A percentile compares a stretch with the other conserved stretches of the same genome.
Evolutionary conservation across 2,797 vertebrate species (phyloP).

Genomic region (Perodicticus potto): DNA sequence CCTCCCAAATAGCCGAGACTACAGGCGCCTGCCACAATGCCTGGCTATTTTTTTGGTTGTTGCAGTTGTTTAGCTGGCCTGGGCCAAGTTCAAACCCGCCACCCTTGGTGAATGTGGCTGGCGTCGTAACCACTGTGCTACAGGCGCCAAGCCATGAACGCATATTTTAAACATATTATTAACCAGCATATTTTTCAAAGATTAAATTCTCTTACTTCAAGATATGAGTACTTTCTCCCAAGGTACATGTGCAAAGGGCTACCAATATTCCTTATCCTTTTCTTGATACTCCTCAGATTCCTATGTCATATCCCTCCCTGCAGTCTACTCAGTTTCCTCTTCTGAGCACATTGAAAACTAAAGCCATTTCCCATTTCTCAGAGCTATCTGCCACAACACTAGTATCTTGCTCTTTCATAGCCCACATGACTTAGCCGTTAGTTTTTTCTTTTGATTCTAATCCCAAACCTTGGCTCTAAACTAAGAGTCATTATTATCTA

Average conservation of each 20-base stretch:
- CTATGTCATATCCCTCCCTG: slow-evolving; percentile 54
- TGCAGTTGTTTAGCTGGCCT: too few relatives aligned
- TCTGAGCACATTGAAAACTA: slow-evolving; percentile 57
- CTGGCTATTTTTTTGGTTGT: too few relatives aligned
- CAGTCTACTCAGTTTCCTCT: slow-evolving; percentile 73
- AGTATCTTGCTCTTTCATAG: slow-evolving; percentile 70
- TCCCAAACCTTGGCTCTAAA: slow-evolving; percentile 62
- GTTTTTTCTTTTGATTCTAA: slow-evolving; percentile 74
- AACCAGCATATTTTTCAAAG: slow-evolving; percentile 62
- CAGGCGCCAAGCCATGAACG: not conserved
- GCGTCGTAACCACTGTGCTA: too few relatives aligned
- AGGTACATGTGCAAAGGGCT: not conserved
- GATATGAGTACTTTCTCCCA: slow-evolving; percentile 57
- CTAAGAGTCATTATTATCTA: slow-evolving; percentile 1
- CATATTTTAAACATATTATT: slow-evolving; percentile 1
- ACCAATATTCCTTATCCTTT: slow-evolving; percentile 41
- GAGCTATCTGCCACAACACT: slow-evolving; percentile 66
- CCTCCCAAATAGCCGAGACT: too few relatives aligned
- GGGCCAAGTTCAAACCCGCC: too few relatives aligned
- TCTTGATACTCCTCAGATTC: slow-evolving; percentile 14
- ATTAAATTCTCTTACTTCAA: slow-evolving; percentile 56
- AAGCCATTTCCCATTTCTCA: slow-evolving; percentile 81
- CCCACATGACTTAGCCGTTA: slow-evolving; percentile 78
- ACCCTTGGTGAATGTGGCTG: too few relatives aligned
- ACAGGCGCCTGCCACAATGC: too few relatives aligned